These are phyloP conservation scores for Drosophila borealis DNA, from an alignment of 2,888 invertebrate species.

Conservation along the genomic window DNA sequence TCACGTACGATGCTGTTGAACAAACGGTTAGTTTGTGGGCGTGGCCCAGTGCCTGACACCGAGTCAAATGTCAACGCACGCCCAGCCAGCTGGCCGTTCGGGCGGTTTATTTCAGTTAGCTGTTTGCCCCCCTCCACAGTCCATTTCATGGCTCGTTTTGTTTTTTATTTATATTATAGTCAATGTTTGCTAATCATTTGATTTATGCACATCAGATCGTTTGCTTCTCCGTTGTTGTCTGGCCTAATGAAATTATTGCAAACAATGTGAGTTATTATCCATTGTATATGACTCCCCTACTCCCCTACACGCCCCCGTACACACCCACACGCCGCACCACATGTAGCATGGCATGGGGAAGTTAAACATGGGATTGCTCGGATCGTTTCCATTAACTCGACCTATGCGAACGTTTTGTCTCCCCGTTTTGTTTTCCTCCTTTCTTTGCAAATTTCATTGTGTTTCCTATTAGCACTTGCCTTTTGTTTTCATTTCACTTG, in stretches of 20 bases:
- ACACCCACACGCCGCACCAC: slow-evolving; percentile 25
- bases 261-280: slow-evolving; percentile 53
- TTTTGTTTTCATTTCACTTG: slow-evolving; percentile 38
- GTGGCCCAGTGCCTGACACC: slow-evolving; percentile 46
- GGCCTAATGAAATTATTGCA: slow-evolving; percentile 67
- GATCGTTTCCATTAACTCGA: slow-evolving; percentile 3
- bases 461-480: slow-evolving; percentile 39
- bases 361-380: slow-evolving; percentile 29
- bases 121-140: background rate
- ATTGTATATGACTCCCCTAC: slow-evolving; percentile 42
- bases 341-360: slow-evolving; percentile 49
- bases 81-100: slow-evolving; percentile 29
- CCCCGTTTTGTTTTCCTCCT: slow-evolving; percentile 41
- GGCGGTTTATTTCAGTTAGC: background rate
- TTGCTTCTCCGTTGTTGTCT: slow-evolving; percentile 42
- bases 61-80: slow-evolving; percentile 77
- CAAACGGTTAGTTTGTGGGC: slow-evolving; percentile 44
- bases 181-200: slow-evolving; percentile 58
- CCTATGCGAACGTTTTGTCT: slow-evolving; percentile 28
- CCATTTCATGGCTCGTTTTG: slow-evolving; percentile 26
- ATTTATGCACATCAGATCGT: slow-evolving; percentile 61
- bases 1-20: slow-evolving; percentile 43
- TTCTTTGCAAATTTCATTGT: slow-evolving; percentile 52
- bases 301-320: background rate
- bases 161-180: slow-evolving; percentile 6